Base-by-base conservation (phyloP, 1,140 invertebrate genomes). In the Paraescarpia echinospica region DNA sequence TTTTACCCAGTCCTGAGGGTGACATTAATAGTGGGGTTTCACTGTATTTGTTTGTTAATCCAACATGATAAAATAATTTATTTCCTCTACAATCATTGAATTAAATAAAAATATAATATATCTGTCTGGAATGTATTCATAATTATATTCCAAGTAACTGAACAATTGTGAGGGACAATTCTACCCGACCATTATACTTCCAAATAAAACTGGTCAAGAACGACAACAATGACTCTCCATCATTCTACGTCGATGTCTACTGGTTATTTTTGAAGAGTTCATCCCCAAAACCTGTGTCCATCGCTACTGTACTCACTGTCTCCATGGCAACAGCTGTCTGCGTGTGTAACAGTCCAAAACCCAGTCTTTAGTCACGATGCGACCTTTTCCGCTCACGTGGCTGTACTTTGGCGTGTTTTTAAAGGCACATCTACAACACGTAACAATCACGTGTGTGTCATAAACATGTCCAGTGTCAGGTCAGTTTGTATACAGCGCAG, bases 391-490 rank as follows among this genome's bases (percentile, higher is more conserved):
- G 94, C 96, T 96, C 0, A 98, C 98, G 96, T 98, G 97, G 92
- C 97, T 97, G 95, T 97, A 98, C 95, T 99, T 99, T 27, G 98
- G 98, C 35, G 98, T 99, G 95, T 98, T 98, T 5, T 97, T 95
- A 96, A 98, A 98, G 33, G 98, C 98, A 97, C 98, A 98, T 91
- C 98, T 98, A 94, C 31, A 34, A 92, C 33, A 48, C 33, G 27
- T 35, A 35, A 34, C 34, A 35, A 92, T 18, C n/a, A 91, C 33
- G 6, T 92, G 88, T 91, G n/a, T 34, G 9, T n/a, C n/a, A 27
- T 31, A 33, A 77, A 34, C 34, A 35, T 18, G 18, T 33, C n/a
- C 89, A n/a, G n/a, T n/a, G n/a, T n/a, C n/a, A n/a, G n/a, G n/a
- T 89, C 89, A 89, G 18, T 18, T 33, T 33, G 4, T n/a, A n/a